phyloP scores from a whole-genome alignment of 2,797 vertebrate genomes.

The Clarias pachynema region DNA sequence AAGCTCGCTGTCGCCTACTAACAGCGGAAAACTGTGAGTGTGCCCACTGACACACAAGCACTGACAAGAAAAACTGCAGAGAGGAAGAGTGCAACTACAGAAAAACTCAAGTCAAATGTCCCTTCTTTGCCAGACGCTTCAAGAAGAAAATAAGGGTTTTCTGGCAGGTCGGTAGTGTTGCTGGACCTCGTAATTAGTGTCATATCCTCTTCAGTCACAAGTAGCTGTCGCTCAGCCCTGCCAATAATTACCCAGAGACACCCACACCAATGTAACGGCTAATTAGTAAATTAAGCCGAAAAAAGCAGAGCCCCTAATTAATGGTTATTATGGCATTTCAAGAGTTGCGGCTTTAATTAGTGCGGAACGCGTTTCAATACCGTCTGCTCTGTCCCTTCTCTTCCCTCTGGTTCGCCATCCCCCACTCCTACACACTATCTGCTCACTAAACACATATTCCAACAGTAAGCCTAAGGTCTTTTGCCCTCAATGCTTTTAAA shows the following conservation, averaged over 20 bases:
- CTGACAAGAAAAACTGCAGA: slow-evolving; percentile 22
- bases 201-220: slow-evolving; percentile 89
- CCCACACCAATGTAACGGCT: slow-evolving; percentile 88
- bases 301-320: slow-evolving; percentile 97
- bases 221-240: slow-evolving; percentile 85
- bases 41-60: slow-evolving; percentile 25
- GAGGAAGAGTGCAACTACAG: slow-evolving; percentile 10
- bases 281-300: slow-evolving; percentile 98
- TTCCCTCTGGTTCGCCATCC: slow-evolving; percentile 20
- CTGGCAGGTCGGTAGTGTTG: slow-evolving; percentile 68
- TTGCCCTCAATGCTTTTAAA: slow-evolving; percentile 23
- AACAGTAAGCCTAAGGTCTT: slow-evolving; percentile 11
- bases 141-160: slow-evolving; percentile 62
- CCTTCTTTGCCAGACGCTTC: slow-evolving; percentile 47
- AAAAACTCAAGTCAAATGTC: slow-evolving; percentile 23
- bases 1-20: slow-evolving; percentile 24
- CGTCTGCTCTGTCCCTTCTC: slow-evolving; percentile 40
- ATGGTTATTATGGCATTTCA: slow-evolving; percentile 92
- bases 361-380: slow-evolving; percentile 74
- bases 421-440: slow-evolving; percentile 38
- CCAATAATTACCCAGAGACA: slow-evolving; percentile 90
- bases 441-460: slow-evolving; percentile 28
- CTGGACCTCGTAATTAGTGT: slow-evolving; percentile 82
- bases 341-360: slow-evolving; percentile 90
- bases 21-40: slow-evolving; percentile 2